Evolutionary conservation across 2,113 vertebrate genomes (phyloP), one percentile per base, ranked within the genome.

Genomic region (Clarias macrocephalus): DNA sequence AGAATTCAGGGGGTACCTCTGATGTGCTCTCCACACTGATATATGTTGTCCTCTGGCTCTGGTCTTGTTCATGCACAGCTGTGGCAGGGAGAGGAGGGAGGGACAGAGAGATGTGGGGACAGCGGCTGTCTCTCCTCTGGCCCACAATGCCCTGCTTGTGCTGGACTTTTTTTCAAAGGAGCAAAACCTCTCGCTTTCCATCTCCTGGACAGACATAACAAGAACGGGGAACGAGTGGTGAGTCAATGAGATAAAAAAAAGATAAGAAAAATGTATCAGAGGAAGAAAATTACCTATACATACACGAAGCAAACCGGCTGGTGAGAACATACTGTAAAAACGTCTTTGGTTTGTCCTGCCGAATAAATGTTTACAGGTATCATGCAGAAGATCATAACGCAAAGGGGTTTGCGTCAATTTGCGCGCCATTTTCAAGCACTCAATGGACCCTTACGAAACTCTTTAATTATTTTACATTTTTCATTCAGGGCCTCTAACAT

Each of bases 121-220:
- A 93, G 89, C 90, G 90, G 66, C 79, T 66, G 87, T 85, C 86
- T 91, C 91, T 94, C 90, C 87, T 90, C 88, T 85, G 76, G 80
- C 88, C 91, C 92, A 94, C 92, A 93, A 93, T 92, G 93, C 89
- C 83, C 19, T 65, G 85, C 86, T 90, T 94, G 93, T 94, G 84
- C 86, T 77, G 83, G 83, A 80, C 33, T 37, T 87, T 77, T 86
- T 88, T 18, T 85, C 82, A 84, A 87, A 33, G 57, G 91, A 89
- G 89, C 88, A 56, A 70, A 37, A 76, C 85, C 85, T 77, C 77
- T 60, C 30, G 72, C 86, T 83, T 86, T 82, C 80, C 59, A 80
- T 80, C 57, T 85, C 30, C 57, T 81, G 19, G 21, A 81, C 9
- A 81, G 30, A 65, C 73, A 80, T 59, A 65, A 83, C 83, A 85